A percentile compares a stretch with the other conserved stretches of the same genome.
Evolutionary conservation across 2,888 invertebrate genomes (phyloP).

Genomic region (Neoascia interrupta): DNA sequence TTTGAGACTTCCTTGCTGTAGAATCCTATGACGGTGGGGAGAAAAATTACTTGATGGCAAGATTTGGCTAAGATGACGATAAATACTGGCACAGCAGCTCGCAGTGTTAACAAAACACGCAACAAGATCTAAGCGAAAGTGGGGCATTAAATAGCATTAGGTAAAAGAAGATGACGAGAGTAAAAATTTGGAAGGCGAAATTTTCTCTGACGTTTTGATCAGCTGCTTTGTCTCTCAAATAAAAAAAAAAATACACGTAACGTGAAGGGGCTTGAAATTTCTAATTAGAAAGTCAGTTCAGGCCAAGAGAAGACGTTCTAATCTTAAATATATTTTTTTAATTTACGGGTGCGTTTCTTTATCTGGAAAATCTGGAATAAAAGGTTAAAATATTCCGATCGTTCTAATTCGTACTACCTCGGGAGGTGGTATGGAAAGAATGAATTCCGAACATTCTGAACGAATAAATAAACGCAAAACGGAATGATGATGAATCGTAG

Average conservation of each 20-base stretch:
- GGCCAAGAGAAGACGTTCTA: too few species aligned
- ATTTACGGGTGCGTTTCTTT: too few species aligned
- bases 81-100: constrained; percentile 1
- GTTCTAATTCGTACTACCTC: too few species aligned
- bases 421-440: too few species aligned
- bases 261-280: too few species aligned
- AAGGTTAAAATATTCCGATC: too few species aligned
- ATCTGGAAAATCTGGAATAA: too few species aligned
- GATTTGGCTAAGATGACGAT: background rate
- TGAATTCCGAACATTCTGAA: too few species aligned
- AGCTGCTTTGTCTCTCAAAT: constrained; percentile 11
- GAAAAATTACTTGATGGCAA: background rate
- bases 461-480: too few species aligned
- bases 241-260: background rate
- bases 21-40: background rate
- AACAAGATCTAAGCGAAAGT: constrained; percentile 27
- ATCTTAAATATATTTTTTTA: too few species aligned
- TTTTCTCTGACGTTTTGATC: constrained; percentile 11
- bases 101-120: constrained; percentile 19
- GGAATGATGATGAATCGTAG: too few species aligned
- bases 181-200: background rate
- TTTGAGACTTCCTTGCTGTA: background rate
- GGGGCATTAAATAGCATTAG: constrained; percentile 37
- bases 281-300: too few species aligned
- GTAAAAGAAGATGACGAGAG: constrained; percentile 27